These are phyloP conservation scores for Heloderma charlesbogerti DNA, from an alignment of 2,113 vertebrate genomes.

Conservation along the genomic window DNA sequence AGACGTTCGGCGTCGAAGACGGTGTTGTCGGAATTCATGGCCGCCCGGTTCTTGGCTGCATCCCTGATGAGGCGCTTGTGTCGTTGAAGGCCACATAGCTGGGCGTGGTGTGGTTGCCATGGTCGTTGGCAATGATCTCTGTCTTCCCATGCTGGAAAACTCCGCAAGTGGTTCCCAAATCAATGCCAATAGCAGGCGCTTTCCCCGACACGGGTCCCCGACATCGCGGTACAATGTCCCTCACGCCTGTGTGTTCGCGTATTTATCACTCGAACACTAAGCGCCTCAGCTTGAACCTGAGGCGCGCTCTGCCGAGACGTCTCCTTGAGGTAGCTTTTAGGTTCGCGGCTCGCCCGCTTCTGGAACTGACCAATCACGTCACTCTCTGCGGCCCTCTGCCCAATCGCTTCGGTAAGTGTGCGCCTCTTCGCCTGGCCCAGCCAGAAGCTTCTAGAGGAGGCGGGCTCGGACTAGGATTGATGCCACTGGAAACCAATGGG, in stretches of 20 bases:
- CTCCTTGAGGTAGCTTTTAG: conserved; percentile 53
- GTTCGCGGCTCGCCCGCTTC: conserved; percentile 53
- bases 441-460: conserved; percentile 55
- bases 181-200: conserved; percentile 94
- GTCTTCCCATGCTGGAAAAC: conserved; percentile 87
- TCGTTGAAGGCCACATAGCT: conserved; percentile 86
- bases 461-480: conserved; percentile 14
- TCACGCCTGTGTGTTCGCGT: neutral
- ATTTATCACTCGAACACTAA: rapidly evolving
- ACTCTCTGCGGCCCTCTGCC: rapidly evolving
- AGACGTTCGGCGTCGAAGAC: conserved; percentile 84
- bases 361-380: conserved; percentile 71
- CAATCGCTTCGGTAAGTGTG: conserved; percentile 31
- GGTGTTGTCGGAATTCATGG: conserved; percentile 90
- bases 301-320: rapidly evolving
- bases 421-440: neutral
- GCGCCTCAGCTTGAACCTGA: neutral
- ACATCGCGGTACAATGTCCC: too few species aligned
- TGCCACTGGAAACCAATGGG: conserved; percentile 16
- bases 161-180: conserved; percentile 87
- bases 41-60: conserved; percentile 87
- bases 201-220: conserved; percentile 93
- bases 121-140: conserved; percentile 87
- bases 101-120: conserved; percentile 86
- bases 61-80: conserved; percentile 86